Evolutionary conservation across 1,140 invertebrate genomes (phyloP).

Genomic region (Ostrea denselamellosa): DNA sequence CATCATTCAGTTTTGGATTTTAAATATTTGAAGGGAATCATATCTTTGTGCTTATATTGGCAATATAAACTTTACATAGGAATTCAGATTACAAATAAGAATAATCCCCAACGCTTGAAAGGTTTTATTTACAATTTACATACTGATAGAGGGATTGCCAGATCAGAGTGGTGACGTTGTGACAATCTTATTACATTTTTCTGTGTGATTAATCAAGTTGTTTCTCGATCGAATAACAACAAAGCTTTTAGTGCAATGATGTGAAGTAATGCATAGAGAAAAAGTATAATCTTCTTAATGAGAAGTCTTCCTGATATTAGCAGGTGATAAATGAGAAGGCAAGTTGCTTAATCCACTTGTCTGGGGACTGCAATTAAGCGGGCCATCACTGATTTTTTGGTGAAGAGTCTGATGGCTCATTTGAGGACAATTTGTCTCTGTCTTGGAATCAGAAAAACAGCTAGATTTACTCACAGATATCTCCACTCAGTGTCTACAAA

Average conservation of each 20-base stretch:
- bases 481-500: no score
- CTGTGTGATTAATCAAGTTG: background rate
- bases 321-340: conserved; percentile 2
- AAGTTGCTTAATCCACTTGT: conserved; percentile 1
- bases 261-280: background rate
- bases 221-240: background rate
- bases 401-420: background rate
- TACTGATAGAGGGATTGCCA: background rate
- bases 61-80: background rate
- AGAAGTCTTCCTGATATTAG: conserved; percentile 15
- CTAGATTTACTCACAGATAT: background rate
- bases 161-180: background rate
- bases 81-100: background rate
- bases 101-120: background rate
- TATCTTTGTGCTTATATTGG: background rate
- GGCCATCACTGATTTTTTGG: background rate
- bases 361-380: background rate
- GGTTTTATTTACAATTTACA: background rate
- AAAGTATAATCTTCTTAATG: conserved; percentile 30
- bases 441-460: background rate
- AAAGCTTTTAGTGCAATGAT: background rate
- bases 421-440: background rate
- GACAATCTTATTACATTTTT: background rate
- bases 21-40: background rate
- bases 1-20: no score